Evolutionary conservation across 2,113 vertebrate genomes (phyloP).

Genomic region (Cavia porcellus): DNA sequence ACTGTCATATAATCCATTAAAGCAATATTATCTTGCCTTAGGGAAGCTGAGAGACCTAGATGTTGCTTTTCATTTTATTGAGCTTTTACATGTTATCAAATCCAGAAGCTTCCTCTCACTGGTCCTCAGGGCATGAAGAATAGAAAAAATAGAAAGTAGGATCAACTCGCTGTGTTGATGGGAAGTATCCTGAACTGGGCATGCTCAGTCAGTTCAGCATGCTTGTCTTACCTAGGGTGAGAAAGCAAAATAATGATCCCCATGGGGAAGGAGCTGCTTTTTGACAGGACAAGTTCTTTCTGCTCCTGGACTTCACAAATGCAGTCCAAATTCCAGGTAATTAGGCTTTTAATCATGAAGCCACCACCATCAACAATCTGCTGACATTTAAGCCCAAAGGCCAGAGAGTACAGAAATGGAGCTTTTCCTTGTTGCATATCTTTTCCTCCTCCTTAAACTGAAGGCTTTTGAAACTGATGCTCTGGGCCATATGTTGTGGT

Average conservation of each 20-base stretch:
- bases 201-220: background rate
- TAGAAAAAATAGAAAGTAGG: background rate
- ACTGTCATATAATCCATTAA: background rate
- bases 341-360: conserved; percentile 64
- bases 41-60: background rate
- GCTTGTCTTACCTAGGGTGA: background rate
- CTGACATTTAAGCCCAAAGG: conserved; percentile 51
- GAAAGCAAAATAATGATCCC: background rate
- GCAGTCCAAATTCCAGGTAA: conserved; percentile 36
- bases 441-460: conserved; percentile 26
- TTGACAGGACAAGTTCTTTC: background rate
- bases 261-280: background rate
- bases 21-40: conserved; percentile 41
- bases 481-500: background rate
- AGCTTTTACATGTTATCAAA: conserved; percentile 55
- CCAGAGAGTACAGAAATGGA: background rate
- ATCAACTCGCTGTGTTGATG: background rate
- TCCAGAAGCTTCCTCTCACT: background rate
- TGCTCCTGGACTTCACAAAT: background rate
- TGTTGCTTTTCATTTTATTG: conserved; percentile 45
- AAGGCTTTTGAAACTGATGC: conserved; percentile 16
- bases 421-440: background rate
- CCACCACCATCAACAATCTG: background rate
- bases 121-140: background rate
- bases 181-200: background rate